Base-by-base conservation (phyloP, 2,797 vertebrate genomes). In the Taeniopygia guttata region DNA sequence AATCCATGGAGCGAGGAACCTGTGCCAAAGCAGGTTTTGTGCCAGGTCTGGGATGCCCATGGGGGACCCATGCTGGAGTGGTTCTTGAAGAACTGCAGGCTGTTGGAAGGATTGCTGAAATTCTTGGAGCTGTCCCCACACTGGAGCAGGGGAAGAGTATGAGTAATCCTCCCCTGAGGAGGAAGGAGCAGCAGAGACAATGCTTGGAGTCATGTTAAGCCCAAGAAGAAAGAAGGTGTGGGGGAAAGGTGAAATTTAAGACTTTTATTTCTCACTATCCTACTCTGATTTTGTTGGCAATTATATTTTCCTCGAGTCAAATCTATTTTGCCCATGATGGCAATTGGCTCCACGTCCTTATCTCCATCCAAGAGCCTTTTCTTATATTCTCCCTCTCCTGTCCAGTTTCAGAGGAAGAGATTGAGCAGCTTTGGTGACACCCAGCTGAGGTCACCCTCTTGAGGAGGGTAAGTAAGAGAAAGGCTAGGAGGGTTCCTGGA, bases 201-300 rank as follows among this genome's bases (percentile, higher is more conserved):
- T 14, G 38, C 30, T 4, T n/a, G 16, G 23, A 62, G 5, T 32
- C 21, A 16, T 29, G 15, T 42, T 58, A 17, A 69, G 32, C 3
- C 21, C 0, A 0, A 36, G 14, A 49, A 58, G 21, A 67, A 80
- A 56, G 11, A 15, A 43, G 13, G 4, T 25, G 1, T 26, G 29
- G 9, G 11, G 4, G 3, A 20, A 60, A 38, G 6, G 7, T 26
- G 26, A 4, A 38, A 11, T 70, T 64, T 30, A 70, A 60, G 42
- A 34, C 11, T 48, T 49, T 23, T 76, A 32, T 60, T 81, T 85
- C 38, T 40, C 36, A n/a, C 34, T 40, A 40, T 46, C 5, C 5
- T 49, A 32, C 10, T n/a, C 27, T 59, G 48, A 46, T 46, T 62
- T 67, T 27, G 36, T 34, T 45, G 14, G 5, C 14, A 67, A 34